phyloP scores from a whole-genome alignment of 2,113 vertebrate genomes.

The Opisthocomus hoazin region DNA sequence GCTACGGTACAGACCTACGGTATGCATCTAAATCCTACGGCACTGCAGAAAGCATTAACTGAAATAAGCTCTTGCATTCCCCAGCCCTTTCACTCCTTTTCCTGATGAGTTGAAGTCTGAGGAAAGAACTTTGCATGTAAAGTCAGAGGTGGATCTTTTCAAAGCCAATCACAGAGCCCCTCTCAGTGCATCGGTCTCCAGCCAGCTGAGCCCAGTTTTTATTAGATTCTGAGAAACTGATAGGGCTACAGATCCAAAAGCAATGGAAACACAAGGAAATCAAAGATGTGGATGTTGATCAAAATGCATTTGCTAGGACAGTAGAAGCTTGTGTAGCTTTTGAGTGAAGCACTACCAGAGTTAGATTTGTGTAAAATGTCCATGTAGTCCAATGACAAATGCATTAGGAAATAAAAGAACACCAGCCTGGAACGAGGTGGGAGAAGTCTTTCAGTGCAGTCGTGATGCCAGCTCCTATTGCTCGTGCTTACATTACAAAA shows the following conservation, averaged over 20 bases:
- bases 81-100: not conserved
- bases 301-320: not conserved
- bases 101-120: not conserved
- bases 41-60: not conserved
- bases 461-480: not conserved
- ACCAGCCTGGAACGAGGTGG: not conserved
- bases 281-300: not conserved
- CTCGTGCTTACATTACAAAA: not conserved
- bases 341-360: not conserved
- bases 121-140: not conserved
- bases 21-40: not conserved
- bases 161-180: not conserved
- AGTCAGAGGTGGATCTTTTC: not conserved
- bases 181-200: not conserved
- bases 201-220: not conserved
- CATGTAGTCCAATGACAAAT: not conserved
- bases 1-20: fast-evolving
- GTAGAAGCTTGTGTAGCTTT: not conserved
- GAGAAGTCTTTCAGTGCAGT: not conserved
- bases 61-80: not conserved
- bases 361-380: not conserved
- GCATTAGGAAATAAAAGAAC: not conserved
- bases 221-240: not conserved
- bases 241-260: not conserved
- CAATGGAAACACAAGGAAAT: not conserved